These are phyloP conservation scores for Leucophenga varia DNA, from an alignment of 1,140 invertebrate species.

Conservation along the genomic window DNA sequence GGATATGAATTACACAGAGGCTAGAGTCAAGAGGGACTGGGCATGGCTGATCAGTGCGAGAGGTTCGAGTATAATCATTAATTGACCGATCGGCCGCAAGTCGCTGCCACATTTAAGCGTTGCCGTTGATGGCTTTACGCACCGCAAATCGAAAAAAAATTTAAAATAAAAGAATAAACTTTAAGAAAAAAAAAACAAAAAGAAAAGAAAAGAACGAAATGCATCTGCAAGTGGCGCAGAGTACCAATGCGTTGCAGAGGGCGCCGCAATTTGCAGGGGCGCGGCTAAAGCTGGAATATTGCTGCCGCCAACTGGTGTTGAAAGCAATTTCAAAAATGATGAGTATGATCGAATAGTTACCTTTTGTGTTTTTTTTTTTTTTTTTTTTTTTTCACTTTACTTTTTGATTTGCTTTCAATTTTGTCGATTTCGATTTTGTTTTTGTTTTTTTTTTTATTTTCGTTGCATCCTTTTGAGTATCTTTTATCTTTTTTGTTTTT, in stretches of 20 bases:
- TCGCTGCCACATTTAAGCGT: conserved; percentile 20
- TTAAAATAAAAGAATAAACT: too few species aligned
- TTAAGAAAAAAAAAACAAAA: background rate
- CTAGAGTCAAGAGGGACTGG: too few species aligned
- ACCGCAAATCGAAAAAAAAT: conserved; percentile 10
- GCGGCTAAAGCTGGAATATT: too few species aligned
- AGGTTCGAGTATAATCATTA: conserved; percentile 9
- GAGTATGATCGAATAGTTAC: conserved; percentile 52
- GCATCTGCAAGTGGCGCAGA: conserved; percentile 1
- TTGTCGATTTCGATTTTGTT: conserved; percentile 1
- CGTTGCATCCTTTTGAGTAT: conserved; percentile 2
- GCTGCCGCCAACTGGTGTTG: conserved; percentile 43
- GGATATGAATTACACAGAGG: too few species aligned
- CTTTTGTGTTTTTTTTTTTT: conserved; percentile 33
- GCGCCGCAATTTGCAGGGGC: background rate
- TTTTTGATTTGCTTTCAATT: conserved; percentile 52
- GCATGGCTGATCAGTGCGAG: too few species aligned
- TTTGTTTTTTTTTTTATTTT: background rate
- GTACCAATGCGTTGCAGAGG: conserved; percentile 23
- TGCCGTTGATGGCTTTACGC: conserved; percentile 43
- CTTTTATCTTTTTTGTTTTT: too few species aligned
- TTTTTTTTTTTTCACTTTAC: conserved; percentile 17
- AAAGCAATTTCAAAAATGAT: conserved; percentile 57
- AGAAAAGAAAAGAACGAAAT: background rate
- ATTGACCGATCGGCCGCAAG: background rate